A percentile compares a stretch with the other conserved stretches of the same genome.
Evolutionary conservation across 2,888 invertebrate species (phyloP).

Genomic region (Dendrolimus pini): DNA sequence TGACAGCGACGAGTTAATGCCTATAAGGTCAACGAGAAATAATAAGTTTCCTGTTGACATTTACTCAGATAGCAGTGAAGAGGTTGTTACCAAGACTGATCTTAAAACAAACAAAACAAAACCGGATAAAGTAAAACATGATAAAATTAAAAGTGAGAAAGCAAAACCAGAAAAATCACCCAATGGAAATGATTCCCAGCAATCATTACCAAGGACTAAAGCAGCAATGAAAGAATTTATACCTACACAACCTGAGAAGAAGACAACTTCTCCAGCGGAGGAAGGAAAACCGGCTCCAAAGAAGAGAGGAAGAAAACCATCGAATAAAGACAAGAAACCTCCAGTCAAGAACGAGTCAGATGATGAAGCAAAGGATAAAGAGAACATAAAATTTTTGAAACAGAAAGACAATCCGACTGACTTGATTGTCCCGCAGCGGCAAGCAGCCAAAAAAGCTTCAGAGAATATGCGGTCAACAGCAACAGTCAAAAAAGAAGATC

Average conservation of each 20-base stretch:
- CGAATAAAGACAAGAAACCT: conserved; percentile 59
- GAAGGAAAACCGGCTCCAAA: conserved; percentile 55
- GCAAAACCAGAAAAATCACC: conserved; percentile 77
- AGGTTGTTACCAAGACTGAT: conserved; percentile 44
- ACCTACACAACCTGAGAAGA: conserved; percentile 58
- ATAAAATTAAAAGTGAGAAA: conserved; percentile 68
- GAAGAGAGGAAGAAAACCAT: conserved; percentile 64
- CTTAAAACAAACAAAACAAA: conserved; percentile 70
- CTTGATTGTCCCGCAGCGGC: conserved; percentile 91
- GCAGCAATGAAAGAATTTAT: conserved; percentile 91
- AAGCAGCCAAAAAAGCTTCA: conserved; percentile 93
- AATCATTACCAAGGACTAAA: conserved; percentile 84
- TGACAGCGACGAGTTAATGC: conserved; percentile 88
- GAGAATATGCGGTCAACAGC: conserved; percentile 88
- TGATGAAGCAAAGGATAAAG: conserved; percentile 69
- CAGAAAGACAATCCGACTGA: conserved; percentile 82
- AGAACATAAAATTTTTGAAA: conserved; percentile 60
- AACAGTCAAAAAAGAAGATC: conserved; percentile 60
- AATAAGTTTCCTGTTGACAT: conserved; percentile 82
- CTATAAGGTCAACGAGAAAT: conserved; percentile 75
- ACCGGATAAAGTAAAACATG: conserved; percentile 46
- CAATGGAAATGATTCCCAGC: conserved; percentile 82
- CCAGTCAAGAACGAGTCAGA: conserved; percentile 44
- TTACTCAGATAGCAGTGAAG: conserved; percentile 89
- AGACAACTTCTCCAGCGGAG: conserved; percentile 25